Percentiles rank a stretch among this genome's conserved stretches.
Conservation (phyloP, 2,113 vertebrate species). For the Aegithalos caudatus region DNA sequence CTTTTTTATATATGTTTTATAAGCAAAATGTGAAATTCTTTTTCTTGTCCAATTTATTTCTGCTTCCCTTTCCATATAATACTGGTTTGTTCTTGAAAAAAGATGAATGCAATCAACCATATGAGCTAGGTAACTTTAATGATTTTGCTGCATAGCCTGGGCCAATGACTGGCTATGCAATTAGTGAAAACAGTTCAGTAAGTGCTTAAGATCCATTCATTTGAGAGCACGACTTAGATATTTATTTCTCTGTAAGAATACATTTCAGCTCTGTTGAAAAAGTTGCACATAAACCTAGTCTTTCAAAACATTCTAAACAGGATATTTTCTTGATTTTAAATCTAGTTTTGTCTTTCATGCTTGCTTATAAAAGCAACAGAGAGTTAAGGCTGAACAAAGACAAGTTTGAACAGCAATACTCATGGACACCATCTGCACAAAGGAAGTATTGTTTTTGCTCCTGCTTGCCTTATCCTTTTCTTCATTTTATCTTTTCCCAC, state of each 20-base stretch:
- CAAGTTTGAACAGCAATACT: background rate
- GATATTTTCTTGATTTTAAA: background rate
- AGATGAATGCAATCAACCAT: background rate
- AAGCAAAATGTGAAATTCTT: background rate
- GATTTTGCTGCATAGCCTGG: background rate
- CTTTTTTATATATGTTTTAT: background rate
- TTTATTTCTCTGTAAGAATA: background rate
- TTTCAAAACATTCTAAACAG: background rate
- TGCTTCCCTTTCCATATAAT: background rate
- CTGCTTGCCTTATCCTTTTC: background rate
- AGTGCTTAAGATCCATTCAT: background rate
- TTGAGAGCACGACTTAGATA: accelerated
- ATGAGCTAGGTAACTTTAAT: background rate
- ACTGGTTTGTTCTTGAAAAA: background rate
- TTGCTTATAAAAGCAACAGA: background rate
- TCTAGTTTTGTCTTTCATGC: background rate
- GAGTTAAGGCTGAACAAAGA: background rate
- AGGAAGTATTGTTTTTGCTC: background rate
- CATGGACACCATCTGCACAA: background rate
- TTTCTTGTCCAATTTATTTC: background rate
- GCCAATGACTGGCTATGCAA: background rate
- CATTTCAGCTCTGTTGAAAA: background rate
- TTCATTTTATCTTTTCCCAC: background rate
- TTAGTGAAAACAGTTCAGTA: background rate
- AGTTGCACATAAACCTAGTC: background rate